phyloP scores from a whole-genome alignment of 2,113 vertebrate genomes.

The Maccullochella peelii region DNA sequence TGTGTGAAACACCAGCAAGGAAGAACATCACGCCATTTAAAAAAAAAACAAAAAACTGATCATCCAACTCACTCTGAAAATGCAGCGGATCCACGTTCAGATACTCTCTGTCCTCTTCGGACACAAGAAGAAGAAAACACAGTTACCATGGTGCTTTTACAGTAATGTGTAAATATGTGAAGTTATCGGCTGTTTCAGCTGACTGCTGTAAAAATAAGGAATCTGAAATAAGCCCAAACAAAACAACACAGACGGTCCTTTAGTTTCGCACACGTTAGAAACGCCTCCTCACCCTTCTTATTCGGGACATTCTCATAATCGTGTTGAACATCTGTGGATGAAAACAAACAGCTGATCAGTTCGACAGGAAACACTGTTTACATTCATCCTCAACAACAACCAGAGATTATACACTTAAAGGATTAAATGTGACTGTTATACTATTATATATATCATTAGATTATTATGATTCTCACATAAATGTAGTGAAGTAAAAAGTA shows the following conservation, averaged over 20 bases:
- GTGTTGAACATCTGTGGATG: slow-evolving; percentile 38
- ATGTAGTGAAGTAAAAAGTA: too few relatives aligned
- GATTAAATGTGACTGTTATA: too few relatives aligned
- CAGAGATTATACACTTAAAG: too few relatives aligned
- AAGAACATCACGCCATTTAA: not conserved
- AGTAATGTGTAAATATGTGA: too few relatives aligned
- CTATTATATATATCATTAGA: too few relatives aligned
- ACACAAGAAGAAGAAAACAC: not conserved
- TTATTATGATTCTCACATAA: too few relatives aligned
- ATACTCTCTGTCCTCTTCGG: slow-evolving; percentile 38
- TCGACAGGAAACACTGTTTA: not conserved
- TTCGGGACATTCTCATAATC: slow-evolving; percentile 60
- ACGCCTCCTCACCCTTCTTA: slow-evolving; percentile 10
- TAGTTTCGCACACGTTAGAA: not conserved
- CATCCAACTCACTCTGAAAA: not conserved
- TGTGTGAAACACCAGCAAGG: not conserved
- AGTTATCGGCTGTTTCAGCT: too few relatives aligned
- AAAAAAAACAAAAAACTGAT: too few relatives aligned
- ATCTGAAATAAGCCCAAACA: too few relatives aligned
- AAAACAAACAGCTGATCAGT: slow-evolving; percentile 6
- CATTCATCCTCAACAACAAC: not conserved
- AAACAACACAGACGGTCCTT: not conserved
- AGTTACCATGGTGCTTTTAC: too few relatives aligned
- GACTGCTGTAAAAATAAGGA: not conserved
- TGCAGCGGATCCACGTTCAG: slow-evolving; percentile 47